Evolutionary conservation across 2,888 invertebrate genomes (phyloP), one percentile per base, ranked within the genome.

Genomic region (Apamea crenata): DNA sequence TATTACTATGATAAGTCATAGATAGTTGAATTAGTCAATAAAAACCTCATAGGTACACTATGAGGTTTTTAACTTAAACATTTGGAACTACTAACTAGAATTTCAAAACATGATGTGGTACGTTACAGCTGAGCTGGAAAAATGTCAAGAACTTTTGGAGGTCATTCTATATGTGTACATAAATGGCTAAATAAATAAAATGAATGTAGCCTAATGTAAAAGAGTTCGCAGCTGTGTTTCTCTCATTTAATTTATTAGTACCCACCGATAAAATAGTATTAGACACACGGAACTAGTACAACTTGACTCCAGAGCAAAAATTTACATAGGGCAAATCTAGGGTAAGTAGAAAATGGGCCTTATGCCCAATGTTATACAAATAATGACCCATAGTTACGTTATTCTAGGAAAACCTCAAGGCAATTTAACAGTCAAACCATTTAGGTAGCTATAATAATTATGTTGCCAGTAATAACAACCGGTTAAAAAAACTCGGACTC

Each of bases 401-500:
- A 40, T 50, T 14, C 29, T 40, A 29, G 2, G 29, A 40, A 63
- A 53, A 80, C 6, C 16, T n/a, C 1, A 14, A 36, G 16, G 1
- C 21, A 47, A 77, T 50, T n/a, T 50, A 29, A 5, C 36, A 56
- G 21, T 70, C 16, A 47, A 56, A 56, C 21, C n/a, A 81, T 56
- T 59, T 21, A 0, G 21, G 5, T 63, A 0, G 21, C 7, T 63
- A 61, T 25, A 74, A 59, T 50, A 63, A 73, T 61, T n/a, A 72
- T 29, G 36, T 29, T 40, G 18, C 3, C 18, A 2, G 1, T 14
- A 65, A 65, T 44, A 77, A 63, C 21, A 69, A 53, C 4, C 5
- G 5, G 12, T 8, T 65, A 36, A 44, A 61, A 67, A 83, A 53
- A 53, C 7, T 4, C 25, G 25, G 56, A 56, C 10, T 10, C 25